A percentile compares a stretch with the other conserved stretches of the same genome.
phyloP scores from a whole-genome alignment of 2,797 vertebrate genomes.

The Scleropages formosus region DNA sequence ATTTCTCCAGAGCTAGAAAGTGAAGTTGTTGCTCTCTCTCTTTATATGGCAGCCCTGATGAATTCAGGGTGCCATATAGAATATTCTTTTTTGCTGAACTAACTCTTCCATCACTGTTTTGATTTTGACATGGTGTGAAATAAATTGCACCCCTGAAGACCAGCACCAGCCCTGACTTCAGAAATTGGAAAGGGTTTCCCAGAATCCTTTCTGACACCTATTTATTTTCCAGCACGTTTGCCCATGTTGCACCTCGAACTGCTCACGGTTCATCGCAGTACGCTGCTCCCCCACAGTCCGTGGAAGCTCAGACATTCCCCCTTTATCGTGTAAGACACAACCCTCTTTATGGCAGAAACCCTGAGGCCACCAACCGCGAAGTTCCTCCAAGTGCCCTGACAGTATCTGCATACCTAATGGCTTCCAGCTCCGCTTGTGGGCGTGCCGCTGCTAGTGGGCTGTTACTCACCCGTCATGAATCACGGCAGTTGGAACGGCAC shows the following conservation, averaged over 20 bases:
- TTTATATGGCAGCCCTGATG: constrained; percentile 4
- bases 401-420: background rate
- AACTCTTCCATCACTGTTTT: background rate
- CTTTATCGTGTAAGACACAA: background rate
- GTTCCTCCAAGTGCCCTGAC: background rate
- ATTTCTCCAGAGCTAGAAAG: background rate
- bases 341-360: background rate
- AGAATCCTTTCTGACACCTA: background rate
- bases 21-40: background rate
- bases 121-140: constrained; percentile 9
- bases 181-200: background rate
- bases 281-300: no score
- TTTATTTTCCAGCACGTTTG: background rate
- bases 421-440: background rate
- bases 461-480: constrained; percentile 7
- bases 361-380: background rate
- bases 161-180: background rate
- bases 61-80: background rate
- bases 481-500: background rate
- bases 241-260: background rate
- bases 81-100: background rate
- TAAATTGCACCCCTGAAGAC: background rate
- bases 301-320: background rate
- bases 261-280: background rate
- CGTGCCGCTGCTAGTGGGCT: background rate